phyloP scores from a whole-genome alignment of 53 echinoderm and acorn worm genomes.

The Glandiceps talaboti region DNA sequence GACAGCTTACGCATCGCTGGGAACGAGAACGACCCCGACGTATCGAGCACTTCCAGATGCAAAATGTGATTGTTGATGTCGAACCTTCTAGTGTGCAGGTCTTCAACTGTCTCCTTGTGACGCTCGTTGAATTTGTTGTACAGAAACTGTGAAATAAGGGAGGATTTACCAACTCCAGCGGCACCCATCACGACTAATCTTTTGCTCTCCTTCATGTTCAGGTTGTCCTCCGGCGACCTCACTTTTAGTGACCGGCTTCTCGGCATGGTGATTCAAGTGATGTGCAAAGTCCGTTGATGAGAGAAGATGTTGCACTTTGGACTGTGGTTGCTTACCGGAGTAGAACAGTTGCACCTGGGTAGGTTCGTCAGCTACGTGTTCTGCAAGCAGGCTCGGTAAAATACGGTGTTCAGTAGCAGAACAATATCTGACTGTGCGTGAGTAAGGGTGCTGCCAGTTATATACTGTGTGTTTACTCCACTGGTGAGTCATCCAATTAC shows the following conservation, averaged over 20 bases:
- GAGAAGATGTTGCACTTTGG: too few relatives aligned
- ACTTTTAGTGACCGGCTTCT: not conserved
- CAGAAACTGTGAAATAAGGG: constrained; percentile 37
- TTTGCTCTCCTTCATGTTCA: constrained; percentile 4
- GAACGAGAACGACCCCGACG: constrained; percentile 39
- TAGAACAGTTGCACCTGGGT: too few relatives aligned
- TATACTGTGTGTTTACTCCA: too few relatives aligned
- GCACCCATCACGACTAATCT: constrained; percentile 50
- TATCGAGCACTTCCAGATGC: constrained; percentile 40
- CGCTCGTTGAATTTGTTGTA: constrained; percentile 3
- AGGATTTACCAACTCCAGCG: constrained; percentile 38
- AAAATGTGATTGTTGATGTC: constrained; percentile 5
- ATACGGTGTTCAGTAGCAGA: too few relatives aligned
- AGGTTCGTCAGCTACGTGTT: too few relatives aligned
- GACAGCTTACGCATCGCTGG: constrained; percentile 27
- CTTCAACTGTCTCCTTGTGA: constrained; percentile 42
- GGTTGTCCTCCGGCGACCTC: not conserved
- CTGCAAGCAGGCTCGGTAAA: too few relatives aligned
- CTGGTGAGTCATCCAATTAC: too few relatives aligned
- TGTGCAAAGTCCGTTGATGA: too few relatives aligned
- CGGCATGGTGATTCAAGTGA: not conserved
- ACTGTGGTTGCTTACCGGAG: too few relatives aligned
- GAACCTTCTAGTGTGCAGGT: constrained; percentile 17
- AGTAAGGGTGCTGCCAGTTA: too few relatives aligned
- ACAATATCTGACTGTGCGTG: too few relatives aligned